Conservation (phyloP, 2,113 vertebrate species). For the Reinhardtius hippoglossoides region DNA sequence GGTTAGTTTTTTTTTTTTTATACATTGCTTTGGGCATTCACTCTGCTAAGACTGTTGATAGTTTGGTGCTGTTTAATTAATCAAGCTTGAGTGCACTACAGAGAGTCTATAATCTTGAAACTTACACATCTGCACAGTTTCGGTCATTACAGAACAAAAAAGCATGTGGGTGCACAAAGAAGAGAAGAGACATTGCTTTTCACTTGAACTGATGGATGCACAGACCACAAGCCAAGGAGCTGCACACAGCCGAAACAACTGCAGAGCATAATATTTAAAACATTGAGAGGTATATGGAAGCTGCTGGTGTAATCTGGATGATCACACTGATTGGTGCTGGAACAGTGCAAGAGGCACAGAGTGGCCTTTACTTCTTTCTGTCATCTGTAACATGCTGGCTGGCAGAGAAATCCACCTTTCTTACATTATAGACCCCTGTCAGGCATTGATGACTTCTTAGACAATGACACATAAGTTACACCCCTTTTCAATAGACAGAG, state of each 20-base stretch:
- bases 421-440: slow-evolving; percentile 46
- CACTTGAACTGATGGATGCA: not conserved
- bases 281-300: not conserved
- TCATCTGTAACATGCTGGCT: no score
- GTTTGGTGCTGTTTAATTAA: not conserved
- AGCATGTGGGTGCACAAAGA: not conserved
- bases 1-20: no score
- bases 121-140: not conserved
- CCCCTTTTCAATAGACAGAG: slow-evolving; percentile 30
- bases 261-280: not conserved
- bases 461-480: slow-evolving; percentile 59
- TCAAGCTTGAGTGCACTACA: not conserved
- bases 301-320: not conserved
- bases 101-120: not conserved
- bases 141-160: not conserved
- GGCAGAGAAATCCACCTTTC: slow-evolving; percentile 16
- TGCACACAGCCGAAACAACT: not conserved
- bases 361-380: not conserved
- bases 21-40: no score
- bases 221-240: not conserved
- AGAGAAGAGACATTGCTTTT: not conserved
- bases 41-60: no score
- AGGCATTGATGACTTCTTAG: slow-evolving; percentile 52
- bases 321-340: not conserved
- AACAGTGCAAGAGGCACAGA: not conserved